These are phyloP conservation scores for Heliconius melpomene DNA, from an alignment of 1,140 invertebrate species.

Conservation along the genomic window DNA sequence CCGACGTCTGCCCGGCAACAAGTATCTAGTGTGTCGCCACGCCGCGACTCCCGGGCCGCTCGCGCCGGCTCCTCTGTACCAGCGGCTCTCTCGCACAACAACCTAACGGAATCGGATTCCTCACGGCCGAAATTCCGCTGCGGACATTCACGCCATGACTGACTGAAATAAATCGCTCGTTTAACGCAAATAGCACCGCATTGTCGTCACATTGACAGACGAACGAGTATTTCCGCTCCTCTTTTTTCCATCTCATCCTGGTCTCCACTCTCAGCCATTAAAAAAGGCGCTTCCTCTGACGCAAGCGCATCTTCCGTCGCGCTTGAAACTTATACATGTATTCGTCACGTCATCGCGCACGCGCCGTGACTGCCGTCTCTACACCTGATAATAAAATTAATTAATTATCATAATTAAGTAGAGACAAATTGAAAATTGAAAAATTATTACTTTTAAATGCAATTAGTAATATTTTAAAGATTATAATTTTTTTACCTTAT, in stretches of 20 bases:
- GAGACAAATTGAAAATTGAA: background rate
- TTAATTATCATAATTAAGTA: slow-evolving; percentile 35
- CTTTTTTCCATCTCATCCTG: slow-evolving; percentile 60
- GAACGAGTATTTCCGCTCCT: slow-evolving; percentile 73
- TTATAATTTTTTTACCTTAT: background rate
- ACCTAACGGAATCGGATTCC: slow-evolving; percentile 76
- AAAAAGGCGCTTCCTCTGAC: slow-evolving; percentile 66
- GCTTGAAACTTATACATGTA: slow-evolving; percentile 37
- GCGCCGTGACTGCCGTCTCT: slow-evolving; percentile 26
- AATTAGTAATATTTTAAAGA: background rate
- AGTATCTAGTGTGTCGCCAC: slow-evolving; percentile 54
- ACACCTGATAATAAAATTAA: slow-evolving; percentile 45
- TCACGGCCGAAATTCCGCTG: slow-evolving; percentile 75
- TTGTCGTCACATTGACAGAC: slow-evolving; percentile 76
- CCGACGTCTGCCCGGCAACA: slow-evolving; percentile 57
- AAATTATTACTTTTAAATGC: background rate
- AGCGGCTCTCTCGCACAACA: slow-evolving; percentile 53
- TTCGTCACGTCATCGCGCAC: slow-evolving; percentile 20
- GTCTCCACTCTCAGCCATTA: slow-evolving; percentile 47
- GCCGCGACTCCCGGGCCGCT: slow-evolving; percentile 40
- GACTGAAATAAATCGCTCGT: slow-evolving; percentile 79
- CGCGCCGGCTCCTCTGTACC: slow-evolving; percentile 36
- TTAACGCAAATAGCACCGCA: slow-evolving; percentile 78
- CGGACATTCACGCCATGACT: slow-evolving; percentile 75
- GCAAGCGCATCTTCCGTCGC: slow-evolving; percentile 58